A percentile compares a stretch with the other conserved stretches of the same genome.
These are phyloP conservation scores for Micronycteris hirsuta DNA, from an alignment of 2,113 vertebrate species.

Conservation along the genomic window DNA sequence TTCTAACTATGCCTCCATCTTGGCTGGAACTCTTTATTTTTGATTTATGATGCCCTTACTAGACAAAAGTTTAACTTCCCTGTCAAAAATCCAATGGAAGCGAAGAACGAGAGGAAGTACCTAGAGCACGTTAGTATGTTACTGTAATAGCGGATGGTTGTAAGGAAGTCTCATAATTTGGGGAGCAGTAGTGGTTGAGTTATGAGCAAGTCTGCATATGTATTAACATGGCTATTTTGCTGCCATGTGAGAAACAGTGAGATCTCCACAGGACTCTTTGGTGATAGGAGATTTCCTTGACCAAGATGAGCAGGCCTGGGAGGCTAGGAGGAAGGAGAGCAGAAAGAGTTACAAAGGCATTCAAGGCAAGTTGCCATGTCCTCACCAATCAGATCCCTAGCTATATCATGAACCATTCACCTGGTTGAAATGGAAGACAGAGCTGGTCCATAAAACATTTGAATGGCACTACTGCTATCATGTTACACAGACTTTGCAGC, in stretches of 20 bases:
- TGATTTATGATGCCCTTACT: background rate
- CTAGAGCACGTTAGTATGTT: background rate
- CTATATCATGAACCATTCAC: background rate
- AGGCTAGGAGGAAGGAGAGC: background rate
- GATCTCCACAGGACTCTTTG: background rate
- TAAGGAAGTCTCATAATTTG: background rate
- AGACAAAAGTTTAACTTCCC: background rate
- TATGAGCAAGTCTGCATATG: background rate
- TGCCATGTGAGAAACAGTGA: background rate
- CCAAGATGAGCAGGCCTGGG: background rate
- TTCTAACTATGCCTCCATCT: too few species aligned
- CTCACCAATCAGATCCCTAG: background rate
- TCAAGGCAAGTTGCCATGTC: background rate
- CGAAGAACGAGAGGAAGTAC: background rate
- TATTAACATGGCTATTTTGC: background rate
- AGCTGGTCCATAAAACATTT: background rate
- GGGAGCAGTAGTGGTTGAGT: background rate
- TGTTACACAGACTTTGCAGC: background rate
- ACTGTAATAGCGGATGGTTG: background rate
- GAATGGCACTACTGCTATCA: background rate
- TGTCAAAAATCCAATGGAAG: background rate
- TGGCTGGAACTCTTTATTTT: background rate
- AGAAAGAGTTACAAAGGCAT: background rate
- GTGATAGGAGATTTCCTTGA: background rate
- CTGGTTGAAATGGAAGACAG: background rate